Evolutionary conservation across 2,888 invertebrate genomes (phyloP).

Genomic region (Fabriciana adippe): DNA sequence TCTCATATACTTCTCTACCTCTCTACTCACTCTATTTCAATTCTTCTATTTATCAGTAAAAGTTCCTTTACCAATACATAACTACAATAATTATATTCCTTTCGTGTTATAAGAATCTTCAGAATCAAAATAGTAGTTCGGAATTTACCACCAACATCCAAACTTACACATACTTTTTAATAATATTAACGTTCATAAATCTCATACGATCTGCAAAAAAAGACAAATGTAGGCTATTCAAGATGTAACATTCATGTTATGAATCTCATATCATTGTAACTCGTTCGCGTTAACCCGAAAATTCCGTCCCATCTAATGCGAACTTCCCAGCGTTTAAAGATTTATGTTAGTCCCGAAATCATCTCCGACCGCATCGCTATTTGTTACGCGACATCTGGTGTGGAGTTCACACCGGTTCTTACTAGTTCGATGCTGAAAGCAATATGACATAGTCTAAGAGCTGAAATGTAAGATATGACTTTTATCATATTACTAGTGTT

Average conservation of each 20-base stretch:
- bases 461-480: background rate
- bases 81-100: too few relatives aligned
- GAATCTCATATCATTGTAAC: constrained; percentile 26
- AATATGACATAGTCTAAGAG: constrained; percentile 3
- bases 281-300: constrained; percentile 31
- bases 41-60: too few relatives aligned
- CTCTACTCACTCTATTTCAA: too few relatives aligned
- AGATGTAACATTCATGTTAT: constrained; percentile 23
- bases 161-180: background rate
- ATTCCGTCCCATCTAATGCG: constrained; percentile 39
- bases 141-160: background rate
- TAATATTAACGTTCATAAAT: background rate
- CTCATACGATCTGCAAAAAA: background rate
- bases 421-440: constrained; percentile 44
- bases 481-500: background rate
- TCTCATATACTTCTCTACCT: too few relatives aligned
- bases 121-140: too few relatives aligned
- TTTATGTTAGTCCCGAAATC: constrained; percentile 60
- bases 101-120: background rate
- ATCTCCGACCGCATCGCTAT: constrained; percentile 65
- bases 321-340: constrained; percentile 46
- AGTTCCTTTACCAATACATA: too few relatives aligned
- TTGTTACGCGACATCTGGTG: constrained; percentile 68
- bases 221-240: constrained; percentile 11
- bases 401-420: constrained; percentile 58